A percentile compares a stretch with the other conserved stretches of the same genome.
Conservation (phyloP, 2,888 invertebrate species). For the Noctua fimbriata region DNA sequence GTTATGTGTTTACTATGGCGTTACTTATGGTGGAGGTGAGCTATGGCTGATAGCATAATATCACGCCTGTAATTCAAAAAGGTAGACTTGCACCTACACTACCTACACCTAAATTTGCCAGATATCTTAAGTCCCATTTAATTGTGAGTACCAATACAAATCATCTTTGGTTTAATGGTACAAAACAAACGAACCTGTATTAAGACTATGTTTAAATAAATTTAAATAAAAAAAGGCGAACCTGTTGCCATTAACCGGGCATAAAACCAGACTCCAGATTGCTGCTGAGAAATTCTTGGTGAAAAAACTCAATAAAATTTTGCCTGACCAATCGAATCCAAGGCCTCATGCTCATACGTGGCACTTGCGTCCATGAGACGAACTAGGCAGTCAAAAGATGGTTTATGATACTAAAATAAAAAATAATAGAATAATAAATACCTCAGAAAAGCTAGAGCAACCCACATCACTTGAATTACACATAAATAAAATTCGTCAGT, state of each 20-base stretch:
- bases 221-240: too few relatives aligned
- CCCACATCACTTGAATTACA: neutral
- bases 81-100: neutral
- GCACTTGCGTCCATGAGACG: neutral
- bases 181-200: too few relatives aligned
- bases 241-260: too few relatives aligned
- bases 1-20: conserved; percentile 15
- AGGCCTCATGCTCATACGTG: neutral
- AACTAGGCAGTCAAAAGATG: neutral
- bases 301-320: neutral
- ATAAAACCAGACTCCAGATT: neutral
- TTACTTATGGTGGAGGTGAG: neutral
- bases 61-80: neutral
- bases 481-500: neutral
- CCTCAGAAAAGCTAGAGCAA: neutral
- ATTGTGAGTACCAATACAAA: too few relatives aligned
- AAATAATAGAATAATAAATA: neutral
- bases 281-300: neutral
- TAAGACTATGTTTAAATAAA: too few relatives aligned
- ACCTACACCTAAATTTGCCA: neutral
- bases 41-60: neutral
- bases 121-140: neutral
- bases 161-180: too few relatives aligned
- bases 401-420: neutral
- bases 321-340: neutral